These are phyloP conservation scores for Sesamia nonagrioides DNA, from an alignment of 1,140 invertebrate genomes.

Conservation along the genomic window DNA sequence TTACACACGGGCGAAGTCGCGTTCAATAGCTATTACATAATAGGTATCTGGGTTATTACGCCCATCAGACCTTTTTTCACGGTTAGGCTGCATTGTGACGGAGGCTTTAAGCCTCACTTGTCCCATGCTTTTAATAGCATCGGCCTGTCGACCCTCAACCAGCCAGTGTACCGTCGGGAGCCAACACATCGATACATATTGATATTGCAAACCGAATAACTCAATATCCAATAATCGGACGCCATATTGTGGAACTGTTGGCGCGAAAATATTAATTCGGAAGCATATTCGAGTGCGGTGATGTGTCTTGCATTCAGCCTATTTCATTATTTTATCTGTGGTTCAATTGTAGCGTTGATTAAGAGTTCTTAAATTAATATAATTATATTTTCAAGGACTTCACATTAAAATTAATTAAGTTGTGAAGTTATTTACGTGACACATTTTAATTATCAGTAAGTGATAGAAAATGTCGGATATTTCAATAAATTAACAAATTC, in stretches of 20 bases:
- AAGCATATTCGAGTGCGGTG: constrained; percentile 1
- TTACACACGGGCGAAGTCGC: background rate
- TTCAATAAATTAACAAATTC: too few relatives aligned
- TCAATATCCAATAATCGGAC: constrained; percentile 6
- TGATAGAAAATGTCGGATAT: too few relatives aligned
- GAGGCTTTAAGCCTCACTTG: constrained; percentile 63
- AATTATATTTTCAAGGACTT: background rate
- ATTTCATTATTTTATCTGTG: background rate
- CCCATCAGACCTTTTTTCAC: constrained; percentile 66
- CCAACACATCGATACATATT: constrained; percentile 48
- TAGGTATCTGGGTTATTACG: constrained; percentile 67
- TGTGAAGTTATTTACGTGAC: background rate
- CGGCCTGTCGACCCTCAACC: constrained; percentile 48
- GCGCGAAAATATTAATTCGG: constrained; percentile 32
- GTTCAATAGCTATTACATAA: constrained; percentile 35
- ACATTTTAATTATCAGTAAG: too few relatives aligned
- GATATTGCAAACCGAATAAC: constrained; percentile 22
- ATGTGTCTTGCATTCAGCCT: constrained; percentile 5
- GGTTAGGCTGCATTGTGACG: constrained; percentile 58
- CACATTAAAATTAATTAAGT: background rate
- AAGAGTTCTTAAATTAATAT: background rate
- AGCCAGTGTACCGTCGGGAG: constrained; percentile 59
- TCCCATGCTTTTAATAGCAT: constrained; percentile 68
- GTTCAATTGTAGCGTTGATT: background rate
- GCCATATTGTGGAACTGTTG: constrained; percentile 26